Base-by-base conservation (phyloP, 2,797 vertebrate species). In the Atherinosoma microstoma region DNA sequence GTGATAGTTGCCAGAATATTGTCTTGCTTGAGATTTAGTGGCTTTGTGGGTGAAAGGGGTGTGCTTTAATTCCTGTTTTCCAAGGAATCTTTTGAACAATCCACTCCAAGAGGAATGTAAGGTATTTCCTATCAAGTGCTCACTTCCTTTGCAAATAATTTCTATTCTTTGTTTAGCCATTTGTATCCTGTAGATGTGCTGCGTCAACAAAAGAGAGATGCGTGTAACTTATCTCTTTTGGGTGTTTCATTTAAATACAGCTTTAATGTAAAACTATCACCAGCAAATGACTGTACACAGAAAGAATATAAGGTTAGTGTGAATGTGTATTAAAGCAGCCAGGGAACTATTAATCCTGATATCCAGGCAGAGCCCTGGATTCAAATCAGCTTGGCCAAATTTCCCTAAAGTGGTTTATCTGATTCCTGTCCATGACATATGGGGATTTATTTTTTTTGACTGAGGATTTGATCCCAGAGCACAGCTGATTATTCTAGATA, bases 81-180 rank as follows among this genome's bases (percentile, higher is more conserved):
- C 29, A 30, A 64, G 35, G 27, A 60, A 9, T 75, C 64, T 49
- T 72, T 42, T 3, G 54, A 69, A 18, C 27, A 15, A 3, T 76
- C 67, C 22, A 58, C 27, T 73, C 34, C 11, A 2, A 57, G 32
- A 61, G 88, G 87, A 92, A 93, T 92, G 69, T 68, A 29, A 68
- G 64, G 67, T 58, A 88, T 91, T 91, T 91, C 84, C 87, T 78
- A 67, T 54, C 6, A 78, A 78, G 53, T 27, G 18, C 16, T 74
- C 45, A 29, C 58, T 74, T 74, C 72, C 70, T 82, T 7, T 20
- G 27, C 36, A 74, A 68, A 70, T 13, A 3, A 40, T 71, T 67
- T 67, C 24, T 71, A 38, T 64, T 76, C 24, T 34, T 58, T 70
- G 47, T 84, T 73, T 0, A 60, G 13, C 16, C 18, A 3, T 77